phyloP scores from a whole-genome alignment of 1,140 invertebrate genomes.

The Drosophila sp. region DNA sequence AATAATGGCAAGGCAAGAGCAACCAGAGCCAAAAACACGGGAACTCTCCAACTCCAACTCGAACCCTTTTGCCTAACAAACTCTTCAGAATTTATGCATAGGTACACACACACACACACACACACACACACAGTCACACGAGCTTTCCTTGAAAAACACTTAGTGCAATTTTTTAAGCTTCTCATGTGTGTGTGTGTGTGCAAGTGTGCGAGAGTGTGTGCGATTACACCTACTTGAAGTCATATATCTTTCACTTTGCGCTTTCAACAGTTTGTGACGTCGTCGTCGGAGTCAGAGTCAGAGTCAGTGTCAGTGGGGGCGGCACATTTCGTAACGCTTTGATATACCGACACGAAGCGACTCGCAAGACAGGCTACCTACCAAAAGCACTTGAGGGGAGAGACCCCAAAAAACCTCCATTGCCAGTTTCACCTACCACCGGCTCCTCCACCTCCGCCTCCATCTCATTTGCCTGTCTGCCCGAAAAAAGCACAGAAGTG shows the following conservation, averaged over 20 bases:
- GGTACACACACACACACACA: constrained; percentile 37
- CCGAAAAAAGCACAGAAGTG: constrained; percentile 71
- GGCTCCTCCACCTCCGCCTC: neutral
- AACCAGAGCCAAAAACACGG: constrained; percentile 16
- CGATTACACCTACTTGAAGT: constrained; percentile 80
- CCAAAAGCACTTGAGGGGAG: constrained; percentile 52
- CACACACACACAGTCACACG: constrained; percentile 32
- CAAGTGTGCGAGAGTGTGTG: constrained; percentile 46
- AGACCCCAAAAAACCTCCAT: constrained; percentile 18
- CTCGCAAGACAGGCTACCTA: constrained; percentile 63
- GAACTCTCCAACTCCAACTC: neutral
- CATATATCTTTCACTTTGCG: constrained; percentile 81
- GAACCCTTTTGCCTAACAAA: constrained; percentile 48
- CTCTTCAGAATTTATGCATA: constrained; percentile 55
- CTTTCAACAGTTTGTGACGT: constrained; percentile 80
- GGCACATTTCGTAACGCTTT: constrained; percentile 68
- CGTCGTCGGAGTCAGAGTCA: constrained; percentile 35
- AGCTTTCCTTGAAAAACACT: constrained; percentile 67
- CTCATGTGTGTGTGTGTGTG: constrained; percentile 36
- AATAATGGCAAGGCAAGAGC: constrained; percentile 5
- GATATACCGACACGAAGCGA: constrained; percentile 70
- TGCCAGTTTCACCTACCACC: neutral
- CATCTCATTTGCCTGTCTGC: constrained; percentile 31
- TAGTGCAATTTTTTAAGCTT: constrained; percentile 65
- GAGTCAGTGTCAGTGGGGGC: constrained; percentile 42